Percentiles rank a stretch among this genome's conserved stretches.
phyloP scores from a whole-genome alignment of 2,113 vertebrate genomes.

The Neodontobutis hainanensis region DNA sequence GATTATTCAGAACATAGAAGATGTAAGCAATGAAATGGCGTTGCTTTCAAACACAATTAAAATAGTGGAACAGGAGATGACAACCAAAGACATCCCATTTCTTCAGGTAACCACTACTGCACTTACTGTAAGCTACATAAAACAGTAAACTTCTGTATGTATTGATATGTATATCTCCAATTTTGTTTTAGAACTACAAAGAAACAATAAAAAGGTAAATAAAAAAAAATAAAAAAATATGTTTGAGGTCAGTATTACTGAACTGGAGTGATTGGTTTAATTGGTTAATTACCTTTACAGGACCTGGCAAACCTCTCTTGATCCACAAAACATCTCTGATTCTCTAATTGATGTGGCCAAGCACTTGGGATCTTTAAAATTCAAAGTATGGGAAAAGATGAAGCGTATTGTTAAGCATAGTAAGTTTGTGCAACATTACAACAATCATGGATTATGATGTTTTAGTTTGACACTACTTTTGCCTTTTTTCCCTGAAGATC shows the following conservation, averaged over 20 bases:
- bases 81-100: conserved; percentile 67
- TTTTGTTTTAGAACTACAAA: conserved; percentile 77
- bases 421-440: conserved; percentile 55
- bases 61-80: conserved; percentile 76
- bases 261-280: conserved; percentile 9
- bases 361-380: conserved; percentile 79
- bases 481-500: conserved; percentile 48
- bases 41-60: conserved; percentile 73
- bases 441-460: background rate
- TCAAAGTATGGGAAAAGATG: conserved; percentile 82
- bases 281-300: conserved; percentile 53
- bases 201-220: conserved; percentile 77
- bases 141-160: background rate
- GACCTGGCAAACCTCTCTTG: conserved; percentile 66
- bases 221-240: background rate
- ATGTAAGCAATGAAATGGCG: conserved; percentile 65
- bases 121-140: background rate
- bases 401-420: conserved; percentile 72
- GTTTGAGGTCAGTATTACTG: background rate
- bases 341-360: conserved; percentile 77
- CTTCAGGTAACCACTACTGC: conserved; percentile 74
- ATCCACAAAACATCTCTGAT: conserved; percentile 63
- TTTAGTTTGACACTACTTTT: conserved; percentile 10
- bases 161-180: conserved; percentile 6
- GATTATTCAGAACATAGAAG: conserved; percentile 69